Base-by-base conservation (phyloP, 2,113 vertebrate species). In the Colinus virginianus region DNA sequence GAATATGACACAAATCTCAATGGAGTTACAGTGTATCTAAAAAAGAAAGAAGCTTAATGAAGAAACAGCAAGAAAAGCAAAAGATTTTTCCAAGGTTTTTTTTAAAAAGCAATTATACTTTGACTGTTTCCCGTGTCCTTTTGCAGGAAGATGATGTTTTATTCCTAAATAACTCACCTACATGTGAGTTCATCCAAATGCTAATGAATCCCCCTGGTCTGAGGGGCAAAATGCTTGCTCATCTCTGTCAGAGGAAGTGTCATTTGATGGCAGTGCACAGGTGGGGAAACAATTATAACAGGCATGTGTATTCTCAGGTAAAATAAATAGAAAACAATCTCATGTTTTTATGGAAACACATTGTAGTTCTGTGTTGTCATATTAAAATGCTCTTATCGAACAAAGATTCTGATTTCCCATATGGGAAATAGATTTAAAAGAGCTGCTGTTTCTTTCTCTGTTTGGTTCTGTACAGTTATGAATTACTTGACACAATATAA, bases 1-100 rank as follows among this genome's bases (percentile, higher is more conserved):
- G 45, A 91, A 86, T 34, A 63, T 46, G 56, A 25, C 26, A 76
- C 18, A 78, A 63, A 61, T 84, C 77, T 95, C 56, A 72, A 51
- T 89, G 88, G 90, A 74, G 6, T 83, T 77, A 56, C 17, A 78
- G 18, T 48, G 53, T 46, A 28, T 69, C 56, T 56, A 42, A 70
- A 87, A 94, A 85, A 80, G 22, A 23, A 55, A 19, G 70, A 36
- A 42, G 9, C 15, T 1, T 36, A 28, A 20, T 51, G 40, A 13
- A 34, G 43, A 55, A 64, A 42, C 14, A 22, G 62, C 45, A 42
- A 67, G 51, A 69, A 91, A 91, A 90, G 14, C 28, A 22, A 90
- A 28, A 87, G 7, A 81, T 8, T 69, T 10, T 90, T 88, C 62
- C 48, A 86, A 42, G 69, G 61, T 93, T 81, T 74, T 66, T 19